Evolutionary conservation across 2,113 vertebrate species (phyloP).

Genomic region (Vicugna pacos): DNA sequence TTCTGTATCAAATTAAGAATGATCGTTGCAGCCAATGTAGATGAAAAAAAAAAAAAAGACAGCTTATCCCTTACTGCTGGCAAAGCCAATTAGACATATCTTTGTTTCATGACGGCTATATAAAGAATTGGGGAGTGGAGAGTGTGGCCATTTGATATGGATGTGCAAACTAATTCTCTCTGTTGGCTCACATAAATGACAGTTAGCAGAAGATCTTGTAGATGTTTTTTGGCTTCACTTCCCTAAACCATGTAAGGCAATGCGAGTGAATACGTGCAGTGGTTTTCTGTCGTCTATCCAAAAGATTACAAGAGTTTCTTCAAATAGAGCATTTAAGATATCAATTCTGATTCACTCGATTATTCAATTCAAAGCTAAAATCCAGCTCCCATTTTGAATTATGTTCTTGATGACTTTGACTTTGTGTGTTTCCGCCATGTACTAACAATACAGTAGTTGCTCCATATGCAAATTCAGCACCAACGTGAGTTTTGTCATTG

Average conservation of each 20-base stretch:
- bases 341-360: not conserved
- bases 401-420: not conserved
- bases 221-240: conserved; percentile 58
- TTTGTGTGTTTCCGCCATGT: not conserved
- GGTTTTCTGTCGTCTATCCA: conserved; percentile 59
- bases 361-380: conserved; percentile 56
- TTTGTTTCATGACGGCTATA: conserved; percentile 82
- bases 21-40: conserved; percentile 62
- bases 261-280: conserved; percentile 40
- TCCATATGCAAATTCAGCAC: not conserved
- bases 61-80: conserved; percentile 77
- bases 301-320: conserved; percentile 50
- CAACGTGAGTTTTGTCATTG: not conserved
- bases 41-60: not conserved
- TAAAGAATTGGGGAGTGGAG: conserved; percentile 72
- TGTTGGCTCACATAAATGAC: conserved; percentile 70
- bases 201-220: conserved; percentile 66
- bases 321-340: conserved; percentile 63
- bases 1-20: conserved; percentile 81
- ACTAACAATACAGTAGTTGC: not conserved
- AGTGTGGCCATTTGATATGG: conserved; percentile 75
- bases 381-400: conserved; percentile 35
- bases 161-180: conserved; percentile 77
- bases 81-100: conserved; percentile 79
- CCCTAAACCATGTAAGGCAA: conserved; percentile 59